phyloP scores from a whole-genome alignment of 2,888 invertebrate genomes.

The Elegia similella region DNA sequence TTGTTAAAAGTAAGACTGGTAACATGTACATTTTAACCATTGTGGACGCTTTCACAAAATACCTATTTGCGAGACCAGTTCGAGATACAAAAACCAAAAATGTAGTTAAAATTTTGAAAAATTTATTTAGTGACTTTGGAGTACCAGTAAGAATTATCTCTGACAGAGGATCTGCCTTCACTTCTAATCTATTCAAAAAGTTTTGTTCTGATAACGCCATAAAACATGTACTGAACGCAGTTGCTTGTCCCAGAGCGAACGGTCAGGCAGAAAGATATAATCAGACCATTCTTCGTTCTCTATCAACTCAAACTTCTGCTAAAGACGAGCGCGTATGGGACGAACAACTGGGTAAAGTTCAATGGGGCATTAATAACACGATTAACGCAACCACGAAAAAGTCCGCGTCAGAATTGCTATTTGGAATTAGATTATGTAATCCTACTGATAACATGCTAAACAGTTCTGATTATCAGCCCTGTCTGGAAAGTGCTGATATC shows the following conservation, averaged over 20 bases:
- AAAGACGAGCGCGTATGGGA: conserved; percentile 16
- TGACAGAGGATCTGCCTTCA: conserved; percentile 23
- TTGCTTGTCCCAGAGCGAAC: neutral
- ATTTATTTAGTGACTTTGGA: no score
- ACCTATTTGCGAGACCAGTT: conserved; percentile 18
- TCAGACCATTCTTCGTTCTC: neutral
- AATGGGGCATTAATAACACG: conserved; percentile 23
- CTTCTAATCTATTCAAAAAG: conserved; percentile 20
- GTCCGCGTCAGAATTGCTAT: neutral
- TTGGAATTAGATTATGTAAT: neutral
- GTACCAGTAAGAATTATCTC: conserved; percentile 18
- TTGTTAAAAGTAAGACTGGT: conserved; percentile 22
- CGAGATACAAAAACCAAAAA: conserved; percentile 18
- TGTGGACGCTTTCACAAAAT: conserved; percentile 26
- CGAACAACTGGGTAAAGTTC: conserved; percentile 13
- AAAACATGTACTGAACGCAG: neutral
- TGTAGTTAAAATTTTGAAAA: no score
- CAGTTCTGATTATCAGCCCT: neutral
- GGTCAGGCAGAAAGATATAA: neutral
- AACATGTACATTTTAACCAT: conserved; percentile 23
- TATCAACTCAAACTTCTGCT: neutral
- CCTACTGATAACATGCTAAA: neutral
- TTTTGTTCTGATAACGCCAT: conserved; percentile 19
- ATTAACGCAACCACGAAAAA: conserved; percentile 11
- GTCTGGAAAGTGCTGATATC: no score